A percentile compares a stretch with the other conserved stretches of the same genome.
These are phyloP conservation scores for Esperia sulphurella DNA, from an alignment of 2,888 invertebrate genomes.

Conservation along the genomic window DNA sequence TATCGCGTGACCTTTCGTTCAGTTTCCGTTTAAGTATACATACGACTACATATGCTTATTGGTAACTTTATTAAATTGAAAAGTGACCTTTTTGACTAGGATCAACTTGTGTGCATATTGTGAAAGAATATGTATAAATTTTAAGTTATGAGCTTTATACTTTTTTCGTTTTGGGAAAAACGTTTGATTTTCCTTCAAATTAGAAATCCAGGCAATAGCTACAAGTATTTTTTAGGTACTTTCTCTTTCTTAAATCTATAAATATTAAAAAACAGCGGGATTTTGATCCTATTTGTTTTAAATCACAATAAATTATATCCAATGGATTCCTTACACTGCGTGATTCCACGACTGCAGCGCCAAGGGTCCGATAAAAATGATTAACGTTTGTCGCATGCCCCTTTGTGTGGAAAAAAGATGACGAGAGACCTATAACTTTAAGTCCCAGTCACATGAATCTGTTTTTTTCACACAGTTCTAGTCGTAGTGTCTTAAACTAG, in stretches of 20 bases:
- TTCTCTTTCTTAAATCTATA: slow-evolving; percentile 31
- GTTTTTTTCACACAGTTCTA: too few species aligned
- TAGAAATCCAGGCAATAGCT: neutral
- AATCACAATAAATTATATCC: slow-evolving; percentile 55
- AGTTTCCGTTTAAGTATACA: neutral
- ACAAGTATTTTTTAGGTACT: slow-evolving; percentile 17
- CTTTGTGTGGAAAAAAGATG: slow-evolving; percentile 31
- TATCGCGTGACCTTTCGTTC: neutral
- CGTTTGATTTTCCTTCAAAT: too few species aligned
- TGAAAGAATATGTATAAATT: too few species aligned
- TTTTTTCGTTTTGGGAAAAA: too few species aligned
- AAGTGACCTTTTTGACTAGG: too few species aligned
- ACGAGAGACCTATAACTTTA: slow-evolving; percentile 4
- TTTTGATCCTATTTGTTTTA: slow-evolving; percentile 63
- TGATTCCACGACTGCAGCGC: slow-evolving; percentile 46
- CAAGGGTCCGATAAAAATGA: slow-evolving; percentile 58
- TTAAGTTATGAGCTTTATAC: too few species aligned
- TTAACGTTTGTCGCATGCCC: slow-evolving; percentile 42
- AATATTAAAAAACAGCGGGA: slow-evolving; percentile 45
- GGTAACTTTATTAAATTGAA: too few species aligned
- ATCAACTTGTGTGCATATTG: too few species aligned
- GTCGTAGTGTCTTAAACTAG: too few species aligned
- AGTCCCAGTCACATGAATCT: too few species aligned
- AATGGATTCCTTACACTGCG: slow-evolving; percentile 46
- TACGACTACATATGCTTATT: too few species aligned